Base-by-base conservation (phyloP, 2,113 vertebrate species). In the Conger conger region DNA sequence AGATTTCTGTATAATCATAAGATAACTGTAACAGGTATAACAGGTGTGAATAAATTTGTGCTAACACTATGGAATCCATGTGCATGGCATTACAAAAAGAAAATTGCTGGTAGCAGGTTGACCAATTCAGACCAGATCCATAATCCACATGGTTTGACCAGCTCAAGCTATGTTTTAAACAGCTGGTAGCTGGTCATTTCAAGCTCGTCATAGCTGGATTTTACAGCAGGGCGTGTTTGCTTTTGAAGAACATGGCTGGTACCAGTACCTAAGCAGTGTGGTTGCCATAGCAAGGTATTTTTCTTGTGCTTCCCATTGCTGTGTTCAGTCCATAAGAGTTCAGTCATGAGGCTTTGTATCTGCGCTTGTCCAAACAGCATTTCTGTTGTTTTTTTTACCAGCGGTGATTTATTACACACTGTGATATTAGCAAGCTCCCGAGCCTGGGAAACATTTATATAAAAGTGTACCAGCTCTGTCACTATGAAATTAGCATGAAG, bases 401-500 rank as follows among this genome's bases (percentile, higher is more conserved):
- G 35, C 78, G n/a, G 7, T 79, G 38, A 27, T 53, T 85, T 73
- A 84, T 54, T 54, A 11, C 30, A 54, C n/a, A 35, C 68, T 35
- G 11, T 23, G 23, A 50, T 80, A 36, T 60, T 57, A 36, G 15
- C 18, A 15, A 11, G 79, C 57, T 81, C 81, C 42, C 60, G 45
- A 60, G 11, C 50, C 20, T 23, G 20, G 33, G 30, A 82, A 63
- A 13, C n/a, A 30, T 40, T 84, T 36, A 76, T n/a, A 30, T 57
- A 60, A 84, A 42, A 42, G 36, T 35, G 3, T 36, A 6, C 45
- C n/a, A 33, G 36, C 53, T 42, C 18, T 23, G 36, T 37, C 27
- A 45, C 42, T n/a, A 45, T 73, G 38, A 18, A 68, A 85, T 81
- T 85, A 45, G 33, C 84, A 81, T 63, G 79, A 57, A 81, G 54